These are phyloP conservation scores for Caenorhabditis sp. DNA, from an alignment of 2,888 invertebrate genomes.

Conservation along the genomic window DNA sequence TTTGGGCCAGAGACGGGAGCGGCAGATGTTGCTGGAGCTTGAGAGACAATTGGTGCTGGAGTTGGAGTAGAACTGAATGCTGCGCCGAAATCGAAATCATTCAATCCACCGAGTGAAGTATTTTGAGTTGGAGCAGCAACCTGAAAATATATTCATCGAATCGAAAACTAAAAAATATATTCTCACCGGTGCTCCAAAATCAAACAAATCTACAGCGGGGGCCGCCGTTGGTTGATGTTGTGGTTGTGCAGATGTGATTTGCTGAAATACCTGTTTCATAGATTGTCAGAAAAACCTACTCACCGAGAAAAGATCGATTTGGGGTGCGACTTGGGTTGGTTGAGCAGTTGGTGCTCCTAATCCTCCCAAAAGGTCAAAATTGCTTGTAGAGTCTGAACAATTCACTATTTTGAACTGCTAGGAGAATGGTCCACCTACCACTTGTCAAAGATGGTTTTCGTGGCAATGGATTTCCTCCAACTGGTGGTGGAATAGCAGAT, in stretches of 20 bases:
- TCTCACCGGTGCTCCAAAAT: constrained; percentile 16
- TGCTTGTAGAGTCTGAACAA: constrained; percentile 20
- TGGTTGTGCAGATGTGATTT: not conserved
- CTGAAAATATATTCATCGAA: too few relatives aligned
- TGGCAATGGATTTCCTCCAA: not conserved
- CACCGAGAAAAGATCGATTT: constrained; percentile 6
- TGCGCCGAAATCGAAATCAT: constrained; percentile 1
- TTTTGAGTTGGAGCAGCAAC: not conserved
- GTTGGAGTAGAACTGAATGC: not conserved
- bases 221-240: not conserved
- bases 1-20: not conserved
- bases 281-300: not conserved
- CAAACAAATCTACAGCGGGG: constrained; percentile 16
- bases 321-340: not conserved
- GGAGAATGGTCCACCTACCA: too few relatives aligned
- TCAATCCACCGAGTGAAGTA: not conserved
- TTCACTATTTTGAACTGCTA: not conserved
- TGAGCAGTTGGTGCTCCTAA: constrained; percentile 14
- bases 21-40: not conserved
- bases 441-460: constrained; percentile 2
- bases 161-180: not conserved
- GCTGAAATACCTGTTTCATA: not conserved
- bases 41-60: too few relatives aligned
- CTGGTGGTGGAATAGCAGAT: constrained; percentile 23
- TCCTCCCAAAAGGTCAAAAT: constrained; percentile 26